A percentile compares a stretch with the other conserved stretches of the same genome.
These are phyloP conservation scores for Gastrophysa polygoni DNA, from an alignment of 2,888 invertebrate species.

Conservation along the genomic window DNA sequence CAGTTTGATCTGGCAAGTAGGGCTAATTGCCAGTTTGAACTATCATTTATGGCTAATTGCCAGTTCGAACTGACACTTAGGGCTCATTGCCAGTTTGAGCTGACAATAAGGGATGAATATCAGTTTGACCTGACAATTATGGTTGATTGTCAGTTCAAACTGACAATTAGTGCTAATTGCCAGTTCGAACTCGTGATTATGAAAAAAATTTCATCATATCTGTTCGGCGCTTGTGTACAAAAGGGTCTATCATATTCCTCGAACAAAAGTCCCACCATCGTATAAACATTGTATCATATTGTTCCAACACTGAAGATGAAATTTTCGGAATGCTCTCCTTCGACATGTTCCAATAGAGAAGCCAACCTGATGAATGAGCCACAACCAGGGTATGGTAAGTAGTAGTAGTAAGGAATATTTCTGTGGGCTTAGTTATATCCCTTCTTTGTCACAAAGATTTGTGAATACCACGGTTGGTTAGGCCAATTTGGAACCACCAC, in stretches of 20 bases:
- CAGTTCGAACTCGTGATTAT: too few relatives aligned
- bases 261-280: not conserved
- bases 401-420: conserved; percentile 6
- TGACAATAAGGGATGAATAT: too few relatives aligned
- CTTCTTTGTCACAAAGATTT: not conserved
- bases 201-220: too few relatives aligned
- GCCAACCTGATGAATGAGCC: conserved; percentile 14
- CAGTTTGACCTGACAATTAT: too few relatives aligned
- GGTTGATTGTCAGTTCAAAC: too few relatives aligned
- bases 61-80: too few relatives aligned
- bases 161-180: too few relatives aligned
- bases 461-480: conserved; percentile 13
- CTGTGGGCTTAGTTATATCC: not conserved
- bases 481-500: conserved; percentile 14
- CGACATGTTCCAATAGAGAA: not conserved
- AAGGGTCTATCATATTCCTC: not conserved
- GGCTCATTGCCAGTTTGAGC: too few relatives aligned
- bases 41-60: too few relatives aligned
- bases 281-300: not conserved
- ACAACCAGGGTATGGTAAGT: conserved; percentile 14
- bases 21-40: too few relatives aligned
- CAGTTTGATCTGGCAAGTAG: too few relatives aligned
- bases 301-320: not conserved
- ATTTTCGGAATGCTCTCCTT: not conserved
- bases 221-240: too few relatives aligned